Base-by-base conservation (phyloP, 2,888 invertebrate genomes). In the Scaptomyza flava region DNA sequence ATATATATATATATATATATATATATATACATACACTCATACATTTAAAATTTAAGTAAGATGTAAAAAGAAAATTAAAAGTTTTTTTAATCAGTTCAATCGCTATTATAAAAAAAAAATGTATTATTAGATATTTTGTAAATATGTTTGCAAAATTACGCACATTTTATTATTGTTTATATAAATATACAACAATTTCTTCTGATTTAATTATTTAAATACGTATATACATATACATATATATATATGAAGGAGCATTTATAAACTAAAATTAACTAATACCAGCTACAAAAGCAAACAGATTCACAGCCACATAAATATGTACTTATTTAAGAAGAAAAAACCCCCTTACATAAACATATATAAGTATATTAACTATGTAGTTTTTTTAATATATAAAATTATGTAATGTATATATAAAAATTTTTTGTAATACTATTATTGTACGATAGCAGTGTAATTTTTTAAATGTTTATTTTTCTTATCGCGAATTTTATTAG, bases 21-120 rank as follows among this genome's bases (percentile, higher is more conserved):
- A 27, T 6, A 27, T 27, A 27, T 65, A 76, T 73, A 79, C 11
- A 71, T 12, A 57, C 23, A 62, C 34, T 33, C 12, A 59, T 41
- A 61, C 20, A 52, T 50, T 41, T 27, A 54, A 17, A 17, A 17
- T 31, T 46, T 31, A 48, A 17, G 17, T 17, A 17, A 17, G 11
- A 56, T 54, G 41, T 27, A 48, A 41, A 42, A 9, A 53, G 46
- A 23, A 47, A 30, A 11, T 14, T 34, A 12, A 23, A 41, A 11
- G 30, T 12, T 36, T 50, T 17, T 31, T 4, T 2, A 47, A 42
- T 3, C 42, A 42, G 41, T n/a, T 20, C n/a, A 42, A 42, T 17
- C 46, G 30, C 23, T 17, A 17, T 17, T 17, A 17, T 17, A 17
- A 23, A 23, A 23, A 23, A 23, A 23, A 23, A 4, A 23, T 2